Evolutionary conservation across 2,113 vertebrate genomes (phyloP).

Genomic region (Silurus asotus): DNA sequence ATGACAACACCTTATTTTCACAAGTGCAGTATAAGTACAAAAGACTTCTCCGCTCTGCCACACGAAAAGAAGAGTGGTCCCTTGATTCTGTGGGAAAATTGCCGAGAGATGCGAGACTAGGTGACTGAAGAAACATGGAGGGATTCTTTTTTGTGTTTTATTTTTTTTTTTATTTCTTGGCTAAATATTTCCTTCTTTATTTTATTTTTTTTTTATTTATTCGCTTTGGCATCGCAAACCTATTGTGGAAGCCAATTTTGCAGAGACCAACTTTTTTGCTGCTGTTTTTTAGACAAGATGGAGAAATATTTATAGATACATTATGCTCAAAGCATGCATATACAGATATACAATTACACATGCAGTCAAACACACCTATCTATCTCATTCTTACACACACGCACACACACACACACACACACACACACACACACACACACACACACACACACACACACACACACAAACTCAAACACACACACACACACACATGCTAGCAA

Average conservation of each 20-base stretch:
- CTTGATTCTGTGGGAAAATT: conserved; percentile 75
- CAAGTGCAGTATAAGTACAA: conserved; percentile 82
- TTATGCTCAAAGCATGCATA: conserved; percentile 81
- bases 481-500: conserved; percentile 55
- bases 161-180: conserved; percentile 57
- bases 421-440: conserved; percentile 23
- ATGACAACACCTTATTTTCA: conserved; percentile 80
- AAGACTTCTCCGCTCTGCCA: conserved; percentile 76
- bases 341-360: conserved; percentile 66
- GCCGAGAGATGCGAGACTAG: conserved; percentile 69
- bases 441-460: too few relatives aligned
- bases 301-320: conserved; percentile 76
- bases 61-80: conserved; percentile 76
- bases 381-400: not conserved
- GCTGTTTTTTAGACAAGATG: conserved; percentile 77
- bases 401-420: not conserved
- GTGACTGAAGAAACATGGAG: conserved; percentile 69
- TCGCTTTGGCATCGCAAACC: conserved; percentile 70
- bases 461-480: conserved; percentile 58
- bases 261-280: conserved; percentile 80
- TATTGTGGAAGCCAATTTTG: conserved; percentile 72
- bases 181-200: conserved; percentile 42
- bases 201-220: conserved; percentile 59
- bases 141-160: conserved; percentile 53
- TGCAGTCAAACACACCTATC: conserved; percentile 44